These are phyloP conservation scores for Crax fasciolata DNA, from an alignment of 2,797 vertebrate genomes.

Conservation along the genomic window DNA sequence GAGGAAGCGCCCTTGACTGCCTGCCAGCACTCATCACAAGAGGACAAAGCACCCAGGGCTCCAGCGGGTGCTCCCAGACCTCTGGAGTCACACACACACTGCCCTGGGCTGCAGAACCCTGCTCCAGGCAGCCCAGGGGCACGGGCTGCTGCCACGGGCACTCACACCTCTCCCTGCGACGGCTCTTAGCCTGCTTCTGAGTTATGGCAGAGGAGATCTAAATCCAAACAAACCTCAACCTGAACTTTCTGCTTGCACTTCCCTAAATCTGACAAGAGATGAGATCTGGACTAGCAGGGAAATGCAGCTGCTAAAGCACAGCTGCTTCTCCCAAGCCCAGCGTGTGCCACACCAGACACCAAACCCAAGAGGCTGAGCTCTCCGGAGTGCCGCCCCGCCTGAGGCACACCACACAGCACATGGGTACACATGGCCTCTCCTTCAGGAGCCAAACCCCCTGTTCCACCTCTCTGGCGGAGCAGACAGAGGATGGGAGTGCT, in stretches of 20 bases:
- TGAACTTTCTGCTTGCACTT: background rate
- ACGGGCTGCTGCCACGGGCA: no score
- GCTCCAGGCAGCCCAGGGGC: background rate
- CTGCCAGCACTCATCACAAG: background rate
- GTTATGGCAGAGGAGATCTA: background rate
- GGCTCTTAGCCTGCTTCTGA: background rate
- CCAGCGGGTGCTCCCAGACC: background rate
- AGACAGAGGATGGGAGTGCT: background rate
- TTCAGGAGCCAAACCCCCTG: background rate
- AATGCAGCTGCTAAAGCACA: background rate
- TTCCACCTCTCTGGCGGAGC: background rate
- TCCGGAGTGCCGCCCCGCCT: background rate
- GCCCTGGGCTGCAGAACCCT: background rate
- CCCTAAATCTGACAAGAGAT: background rate
- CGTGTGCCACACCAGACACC: fast-evolving
- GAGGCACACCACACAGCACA: background rate
- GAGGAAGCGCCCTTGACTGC: background rate
- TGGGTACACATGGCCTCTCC: fast-evolving
- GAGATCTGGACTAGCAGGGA: background rate
- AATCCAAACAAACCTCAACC: background rate
- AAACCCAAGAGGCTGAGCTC: background rate
- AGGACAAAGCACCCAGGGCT: background rate
- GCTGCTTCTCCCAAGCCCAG: background rate
- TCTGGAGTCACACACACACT: background rate
- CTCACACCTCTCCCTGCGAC: background rate